Evolutionary conservation across 2,113 vertebrate genomes (phyloP).

Genomic region (Leptobrachium ailaonicum): DNA sequence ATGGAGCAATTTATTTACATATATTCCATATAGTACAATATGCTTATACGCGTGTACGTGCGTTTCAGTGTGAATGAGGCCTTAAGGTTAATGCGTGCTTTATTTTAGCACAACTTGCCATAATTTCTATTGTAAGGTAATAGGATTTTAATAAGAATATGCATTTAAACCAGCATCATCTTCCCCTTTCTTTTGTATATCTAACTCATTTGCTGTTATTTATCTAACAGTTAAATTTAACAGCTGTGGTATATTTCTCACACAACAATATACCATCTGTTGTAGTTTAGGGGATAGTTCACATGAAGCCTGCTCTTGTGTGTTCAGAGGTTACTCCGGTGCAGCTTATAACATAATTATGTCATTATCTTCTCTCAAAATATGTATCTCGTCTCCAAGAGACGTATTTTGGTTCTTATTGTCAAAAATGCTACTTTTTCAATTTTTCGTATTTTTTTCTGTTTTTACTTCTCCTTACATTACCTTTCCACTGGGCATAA

Average conservation of each 20-base stretch:
- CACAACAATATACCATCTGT: constrained; percentile 33
- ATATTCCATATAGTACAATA: no score
- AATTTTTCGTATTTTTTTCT: no score
- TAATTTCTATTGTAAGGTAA: constrained; percentile 28
- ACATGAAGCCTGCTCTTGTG: constrained; percentile 11
- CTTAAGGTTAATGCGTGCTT: constrained; percentile 34
- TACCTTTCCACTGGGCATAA: no score
- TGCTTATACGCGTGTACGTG: no score
- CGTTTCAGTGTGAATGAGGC: background rate
- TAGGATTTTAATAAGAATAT: constrained; percentile 40
- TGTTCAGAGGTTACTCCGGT: constrained; percentile 11
- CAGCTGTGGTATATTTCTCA: constrained; percentile 27
- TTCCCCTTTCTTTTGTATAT: constrained; percentile 28
- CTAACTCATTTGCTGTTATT: constrained; percentile 23
- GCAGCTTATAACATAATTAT: constrained; percentile 10
- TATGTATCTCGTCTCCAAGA: constrained; percentile 18
- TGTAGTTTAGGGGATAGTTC: constrained; percentile 30
- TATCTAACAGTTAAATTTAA: constrained; percentile 42
- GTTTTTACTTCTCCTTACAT: no score
- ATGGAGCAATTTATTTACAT: no score
- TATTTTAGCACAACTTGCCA: constrained; percentile 31
- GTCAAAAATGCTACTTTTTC: background rate
- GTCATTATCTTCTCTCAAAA: constrained; percentile 1
- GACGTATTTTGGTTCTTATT: constrained; percentile 5
- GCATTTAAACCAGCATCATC: constrained; percentile 33